These are phyloP conservation scores for Campoletis raptor DNA, from an alignment of 2,888 invertebrate genomes.

Conservation along the genomic window DNA sequence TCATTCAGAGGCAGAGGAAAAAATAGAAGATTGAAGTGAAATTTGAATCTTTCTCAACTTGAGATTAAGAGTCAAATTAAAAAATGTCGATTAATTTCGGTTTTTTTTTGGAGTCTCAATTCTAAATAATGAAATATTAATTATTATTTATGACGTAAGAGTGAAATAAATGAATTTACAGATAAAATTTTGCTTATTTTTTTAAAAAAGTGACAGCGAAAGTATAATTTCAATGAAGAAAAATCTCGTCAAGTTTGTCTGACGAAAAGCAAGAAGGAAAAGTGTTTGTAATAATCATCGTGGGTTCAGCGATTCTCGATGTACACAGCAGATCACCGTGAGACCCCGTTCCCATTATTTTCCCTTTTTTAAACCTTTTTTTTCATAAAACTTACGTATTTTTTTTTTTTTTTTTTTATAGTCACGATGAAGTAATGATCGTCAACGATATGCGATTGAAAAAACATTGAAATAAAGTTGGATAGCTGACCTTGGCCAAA, in stretches of 20 bases:
- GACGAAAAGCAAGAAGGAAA: slow-evolving; percentile 5
- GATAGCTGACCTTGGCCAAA: slow-evolving; percentile 58
- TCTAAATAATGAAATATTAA: background rate
- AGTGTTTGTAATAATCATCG: slow-evolving; percentile 1
- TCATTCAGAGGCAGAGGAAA: background rate
- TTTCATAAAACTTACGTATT: slow-evolving; percentile 2
- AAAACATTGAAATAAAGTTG: slow-evolving; percentile 23
- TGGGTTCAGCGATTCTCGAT: slow-evolving; percentile 23
- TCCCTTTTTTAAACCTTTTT: background rate
- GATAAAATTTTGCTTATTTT: background rate
- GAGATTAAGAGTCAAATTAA: background rate
- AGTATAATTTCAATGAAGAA: slow-evolving; percentile 34
- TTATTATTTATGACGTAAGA: background rate
- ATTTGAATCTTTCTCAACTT: background rate
- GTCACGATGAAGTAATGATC: slow-evolving; percentile 43
- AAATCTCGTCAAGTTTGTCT: slow-evolving; percentile 59
- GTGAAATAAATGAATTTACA: background rate
- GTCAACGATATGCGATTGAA: slow-evolving; percentile 48
- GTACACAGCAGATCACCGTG: slow-evolving; percentile 64
- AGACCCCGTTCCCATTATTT: slow-evolving; percentile 56
- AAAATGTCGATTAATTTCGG: background rate
- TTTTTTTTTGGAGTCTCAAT: background rate
- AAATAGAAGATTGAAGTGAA: background rate
- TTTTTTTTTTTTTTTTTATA: background rate
- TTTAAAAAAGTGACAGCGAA: no score